Percentiles rank a stretch among this genome's conserved stretches.
Conservation (phyloP, 2,113 vertebrate species). For the mouse (Mus musculus) region GRCm39 chr9:51978001-51978500, state of each 20-base stretch:
- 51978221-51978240: not conserved
- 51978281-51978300: not conserved
- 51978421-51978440: not conserved
- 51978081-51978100: not conserved
- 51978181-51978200: no score
- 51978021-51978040: not conserved
- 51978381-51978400: conserved; percentile 3
- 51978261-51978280: conserved; percentile 35
- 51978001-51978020: not conserved
- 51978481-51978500: not conserved
- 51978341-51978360: not conserved
- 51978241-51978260: conserved; percentile 46
- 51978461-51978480: not conserved
- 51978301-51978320: not conserved
- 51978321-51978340: conserved; percentile 31
- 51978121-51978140: no score
- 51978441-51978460: not conserved
- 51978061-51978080: conserved; percentile 11
- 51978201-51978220: not conserved
- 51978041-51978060: not conserved
- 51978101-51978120: not conserved
- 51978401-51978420: not conserved
- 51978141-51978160: no score
- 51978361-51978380: not conserved
- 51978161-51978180: no score